phyloP scores from a whole-genome alignment of 1,140 invertebrate genomes.

The Heliothis subflexa region DNA sequence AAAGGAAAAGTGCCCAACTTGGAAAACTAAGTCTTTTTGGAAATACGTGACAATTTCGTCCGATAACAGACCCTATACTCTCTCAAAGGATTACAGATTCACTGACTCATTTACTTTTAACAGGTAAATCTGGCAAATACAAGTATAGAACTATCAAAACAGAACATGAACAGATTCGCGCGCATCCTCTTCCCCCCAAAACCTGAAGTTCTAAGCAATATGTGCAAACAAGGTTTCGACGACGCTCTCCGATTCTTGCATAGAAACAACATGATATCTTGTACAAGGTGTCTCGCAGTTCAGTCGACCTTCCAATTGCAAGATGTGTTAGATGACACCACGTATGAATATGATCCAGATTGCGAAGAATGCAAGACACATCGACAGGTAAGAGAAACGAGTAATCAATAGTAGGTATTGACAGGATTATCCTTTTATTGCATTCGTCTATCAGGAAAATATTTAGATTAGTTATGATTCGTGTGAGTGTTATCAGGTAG shows the following conservation, averaged over 20 bases:
- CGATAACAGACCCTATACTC: too few species aligned
- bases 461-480: background rate
- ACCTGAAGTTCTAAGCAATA: slow-evolving; percentile 96
- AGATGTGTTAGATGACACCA: slow-evolving; percentile 89
- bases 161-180: slow-evolving; percentile 97
- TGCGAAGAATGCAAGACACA: slow-evolving; percentile 94
- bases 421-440: background rate
- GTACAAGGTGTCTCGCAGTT: slow-evolving; percentile 93
- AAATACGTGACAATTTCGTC: too few species aligned
- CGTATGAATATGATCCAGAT: slow-evolving; percentile 92
- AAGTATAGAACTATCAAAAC: slow-evolving; percentile 96
- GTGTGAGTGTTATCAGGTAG: background rate
- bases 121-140: slow-evolving; percentile 97
- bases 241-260: slow-evolving; percentile 97
- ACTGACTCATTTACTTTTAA: background rate
- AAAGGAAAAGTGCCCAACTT: too few species aligned
- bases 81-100: too few species aligned
- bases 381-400: slow-evolving; percentile 88
- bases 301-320: slow-evolving; percentile 93
- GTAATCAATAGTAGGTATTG: background rate
- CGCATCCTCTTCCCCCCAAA: slow-evolving; percentile 97
- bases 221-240: slow-evolving; percentile 99
- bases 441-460: background rate
- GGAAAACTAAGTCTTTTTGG: too few species aligned
- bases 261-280: slow-evolving; percentile 95